Conservation (phyloP, 1,140 invertebrate genomes). For the Hirudo medicinalis region DNA sequence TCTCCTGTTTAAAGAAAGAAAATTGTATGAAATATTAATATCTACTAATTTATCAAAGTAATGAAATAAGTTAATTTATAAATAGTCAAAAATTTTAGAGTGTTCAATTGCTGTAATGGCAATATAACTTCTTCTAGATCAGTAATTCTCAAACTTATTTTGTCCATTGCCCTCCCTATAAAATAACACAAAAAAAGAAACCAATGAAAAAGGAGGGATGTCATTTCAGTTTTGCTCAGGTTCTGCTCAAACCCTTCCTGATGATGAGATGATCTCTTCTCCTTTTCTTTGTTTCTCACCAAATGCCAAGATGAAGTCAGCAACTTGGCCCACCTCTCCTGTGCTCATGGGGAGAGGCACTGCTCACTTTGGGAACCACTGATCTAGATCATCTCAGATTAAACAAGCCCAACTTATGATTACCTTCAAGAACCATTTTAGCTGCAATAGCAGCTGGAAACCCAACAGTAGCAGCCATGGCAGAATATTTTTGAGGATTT, state of each 20-base stretch:
- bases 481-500: constrained; percentile 60
- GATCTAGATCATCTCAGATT: no score
- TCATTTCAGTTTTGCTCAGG: no score
- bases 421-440: constrained; percentile 91
- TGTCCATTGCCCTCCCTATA: no score
- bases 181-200: no score
- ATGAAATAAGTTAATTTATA: constrained; percentile 25
- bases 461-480: constrained; percentile 94
- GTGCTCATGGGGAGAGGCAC: no score
- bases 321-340: no score
- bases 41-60: constrained; percentile 26
- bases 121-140: background rate
- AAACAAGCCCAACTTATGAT: constrained; percentile 24
- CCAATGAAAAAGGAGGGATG: no score
- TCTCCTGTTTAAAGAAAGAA: constrained; percentile 53
- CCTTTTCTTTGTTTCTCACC: no score
- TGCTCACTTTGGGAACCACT: no score
- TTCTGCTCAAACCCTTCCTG: no score
- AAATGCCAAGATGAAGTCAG: no score
- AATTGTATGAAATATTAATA: constrained; percentile 2
- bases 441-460: constrained; percentile 87
- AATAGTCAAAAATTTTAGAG: background rate
- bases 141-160: constrained; percentile 9
- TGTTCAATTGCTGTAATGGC: background rate
- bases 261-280: no score